Evolutionary conservation across 2,888 invertebrate genomes (phyloP).

Genomic region (Microplitis deprimator): DNA sequence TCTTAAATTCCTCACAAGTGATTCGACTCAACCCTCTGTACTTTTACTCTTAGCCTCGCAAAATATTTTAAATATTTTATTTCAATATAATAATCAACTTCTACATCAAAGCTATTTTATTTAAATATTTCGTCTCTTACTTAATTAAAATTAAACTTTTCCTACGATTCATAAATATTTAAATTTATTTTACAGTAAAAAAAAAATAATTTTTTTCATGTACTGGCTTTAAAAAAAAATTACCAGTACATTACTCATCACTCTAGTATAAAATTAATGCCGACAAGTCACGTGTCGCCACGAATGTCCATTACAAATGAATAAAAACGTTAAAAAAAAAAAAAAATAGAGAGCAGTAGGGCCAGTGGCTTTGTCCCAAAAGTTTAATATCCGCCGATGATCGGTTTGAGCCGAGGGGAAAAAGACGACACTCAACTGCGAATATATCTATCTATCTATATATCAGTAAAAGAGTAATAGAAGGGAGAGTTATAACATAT

Average conservation of each 20-base stretch:
- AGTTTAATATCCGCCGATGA: constrained; percentile 68
- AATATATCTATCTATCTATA: background rate
- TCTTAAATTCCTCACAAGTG: constrained; percentile 11
- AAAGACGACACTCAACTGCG: background rate
- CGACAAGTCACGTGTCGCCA: constrained; percentile 16
- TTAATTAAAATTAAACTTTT: background rate
- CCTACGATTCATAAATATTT: background rate
- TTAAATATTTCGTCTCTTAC: background rate
- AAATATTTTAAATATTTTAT: constrained; percentile 1
- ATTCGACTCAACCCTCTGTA: constrained; percentile 16
- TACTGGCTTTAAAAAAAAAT: background rate
- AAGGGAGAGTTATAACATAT: constrained; percentile 14
- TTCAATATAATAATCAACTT: background rate
- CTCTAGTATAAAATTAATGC: background rate
- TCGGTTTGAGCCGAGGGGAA: constrained; percentile 28
- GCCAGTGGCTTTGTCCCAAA: constrained; percentile 55
- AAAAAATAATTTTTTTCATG: too few relatives aligned
- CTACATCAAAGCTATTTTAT: background rate
- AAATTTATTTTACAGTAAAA: too few relatives aligned
- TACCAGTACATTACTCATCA: background rate
- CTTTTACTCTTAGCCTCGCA: background rate
- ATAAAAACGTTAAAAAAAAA: constrained; percentile 16
- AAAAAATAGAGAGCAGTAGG: constrained; percentile 18
- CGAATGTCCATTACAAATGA: constrained; percentile 35
- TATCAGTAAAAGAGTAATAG: constrained; percentile 5